phyloP scores from a whole-genome alignment of 1,140 invertebrate genomes.

The Bombus ignitus region DNA sequence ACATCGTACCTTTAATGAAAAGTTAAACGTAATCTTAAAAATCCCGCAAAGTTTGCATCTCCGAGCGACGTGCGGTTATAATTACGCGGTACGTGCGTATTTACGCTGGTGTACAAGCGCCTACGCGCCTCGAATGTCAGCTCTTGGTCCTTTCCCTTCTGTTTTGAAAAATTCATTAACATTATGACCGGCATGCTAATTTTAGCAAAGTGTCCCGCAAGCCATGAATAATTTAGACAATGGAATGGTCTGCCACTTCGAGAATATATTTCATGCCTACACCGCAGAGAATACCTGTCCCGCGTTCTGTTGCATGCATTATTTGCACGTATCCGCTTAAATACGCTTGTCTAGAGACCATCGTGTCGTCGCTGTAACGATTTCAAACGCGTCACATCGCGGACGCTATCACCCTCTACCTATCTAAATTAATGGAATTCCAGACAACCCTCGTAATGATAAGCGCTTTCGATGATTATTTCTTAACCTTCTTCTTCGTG shows the following conservation, averaged over 20 bases:
- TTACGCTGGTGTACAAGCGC: not conserved
- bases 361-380: not conserved
- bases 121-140: conserved; percentile 9
- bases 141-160: not conserved
- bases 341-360: not conserved
- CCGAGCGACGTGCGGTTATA: conserved; percentile 37
- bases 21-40: conserved; percentile 37
- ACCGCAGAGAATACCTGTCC: conserved; percentile 35
- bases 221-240: conserved; percentile 69
- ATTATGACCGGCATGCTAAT: conserved; percentile 68
- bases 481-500: not conserved
- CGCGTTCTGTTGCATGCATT: conserved; percentile 3
- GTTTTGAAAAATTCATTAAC: conserved; percentile 70
- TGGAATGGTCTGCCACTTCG: conserved; percentile 62
- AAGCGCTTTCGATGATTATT: not conserved
- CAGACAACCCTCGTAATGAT: not conserved
- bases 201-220: conserved; percentile 67
- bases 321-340: conserved; percentile 40
- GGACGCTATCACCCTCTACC: not conserved
- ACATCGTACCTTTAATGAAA: not conserved
- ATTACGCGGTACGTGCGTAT: conserved; percentile 41
- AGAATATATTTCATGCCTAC: conserved; percentile 61
- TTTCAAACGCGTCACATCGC: conserved; percentile 14
- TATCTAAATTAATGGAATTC: conserved; percentile 30
- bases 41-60: conserved; percentile 40